Conservation (phyloP, 2,797 vertebrate genomes). For the Sebastes kiyomatsui region DNA sequence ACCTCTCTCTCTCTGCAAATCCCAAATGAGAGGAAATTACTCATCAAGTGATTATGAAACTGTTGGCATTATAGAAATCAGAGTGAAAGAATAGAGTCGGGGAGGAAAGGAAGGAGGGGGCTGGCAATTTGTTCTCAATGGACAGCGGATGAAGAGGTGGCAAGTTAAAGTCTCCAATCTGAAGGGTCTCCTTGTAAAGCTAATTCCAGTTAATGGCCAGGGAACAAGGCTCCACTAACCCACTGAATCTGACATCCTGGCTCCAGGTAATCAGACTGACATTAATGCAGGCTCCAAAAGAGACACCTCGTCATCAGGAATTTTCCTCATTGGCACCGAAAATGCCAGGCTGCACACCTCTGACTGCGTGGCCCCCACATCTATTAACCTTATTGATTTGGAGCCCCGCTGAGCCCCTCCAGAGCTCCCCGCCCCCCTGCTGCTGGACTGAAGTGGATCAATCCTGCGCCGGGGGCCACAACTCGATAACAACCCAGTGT, state of each 20-base stretch:
- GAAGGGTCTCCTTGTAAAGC: conserved; percentile 85
- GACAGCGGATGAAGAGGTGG: conserved; percentile 80
- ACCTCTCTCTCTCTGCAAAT: conserved; percentile 68
- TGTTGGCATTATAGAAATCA: conserved; percentile 87
- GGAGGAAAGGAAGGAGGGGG: conserved; percentile 63
- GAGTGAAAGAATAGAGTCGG: conserved; percentile 74
- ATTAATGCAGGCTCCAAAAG: conserved; percentile 87
- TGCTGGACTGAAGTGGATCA: conserved; percentile 94
- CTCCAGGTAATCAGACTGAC: conserved; percentile 89
- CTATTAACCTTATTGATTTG: conserved; percentile 99
- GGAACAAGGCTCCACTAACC: conserved; percentile 80
- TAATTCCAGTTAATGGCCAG: conserved; percentile 91
- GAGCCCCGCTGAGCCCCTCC: conserved; percentile 89
- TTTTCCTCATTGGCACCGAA: conserved; percentile 93
- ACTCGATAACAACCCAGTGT: conserved; percentile 89
- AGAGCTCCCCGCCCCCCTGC: conserved; percentile 89
- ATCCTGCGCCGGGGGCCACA: conserved; percentile 91
- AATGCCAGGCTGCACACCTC: conserved; percentile 93
- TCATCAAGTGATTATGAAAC: conserved; percentile 85
- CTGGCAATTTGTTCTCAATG: conserved; percentile 84
- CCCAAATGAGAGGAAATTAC: conserved; percentile 86
- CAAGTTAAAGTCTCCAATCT: conserved; percentile 81
- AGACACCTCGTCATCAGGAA: conserved; percentile 94
- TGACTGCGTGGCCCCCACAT: conserved; percentile 93
- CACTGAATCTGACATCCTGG: conserved; percentile 79